These are phyloP conservation scores for Dryococelus australis DNA, from an alignment of 2,888 invertebrate species.

Conservation along the genomic window DNA sequence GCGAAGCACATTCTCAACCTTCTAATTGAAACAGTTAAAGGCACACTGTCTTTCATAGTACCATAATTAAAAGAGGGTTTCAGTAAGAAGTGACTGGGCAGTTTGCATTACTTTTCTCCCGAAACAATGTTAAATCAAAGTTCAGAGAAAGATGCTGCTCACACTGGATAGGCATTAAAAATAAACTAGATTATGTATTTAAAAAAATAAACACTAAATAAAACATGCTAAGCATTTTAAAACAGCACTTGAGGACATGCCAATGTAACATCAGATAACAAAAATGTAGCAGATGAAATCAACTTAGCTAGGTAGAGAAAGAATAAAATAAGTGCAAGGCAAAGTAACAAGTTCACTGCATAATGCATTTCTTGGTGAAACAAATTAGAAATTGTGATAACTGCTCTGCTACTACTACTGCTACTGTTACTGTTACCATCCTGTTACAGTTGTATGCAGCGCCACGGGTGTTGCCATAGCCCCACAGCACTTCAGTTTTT, in stretches of 20 bases:
- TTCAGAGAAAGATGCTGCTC: neutral
- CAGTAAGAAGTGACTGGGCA: neutral
- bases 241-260: slow-evolving; percentile 1
- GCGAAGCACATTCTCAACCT: too few relatives aligned
- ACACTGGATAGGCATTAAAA: neutral
- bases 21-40: too few relatives aligned
- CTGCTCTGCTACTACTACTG: neutral
- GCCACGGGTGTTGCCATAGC: too few relatives aligned
- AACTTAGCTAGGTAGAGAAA: neutral
- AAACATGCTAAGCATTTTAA: neutral
- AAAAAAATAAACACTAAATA: neutral
- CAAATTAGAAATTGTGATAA: neutral
- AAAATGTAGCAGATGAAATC: neutral
- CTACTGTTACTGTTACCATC: too few relatives aligned
- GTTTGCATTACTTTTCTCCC: slow-evolving; percentile 26
- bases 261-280: neutral
- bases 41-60: neutral
- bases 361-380: neutral
- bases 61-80: neutral
- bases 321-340: neutral
- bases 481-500: too few relatives aligned
- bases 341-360: neutral
- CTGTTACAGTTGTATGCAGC: too few relatives aligned
- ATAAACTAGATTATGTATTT: neutral
- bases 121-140: neutral